Evolutionary conservation across 2,113 vertebrate species (phyloP).

Genomic region (Centropristis striata): DNA sequence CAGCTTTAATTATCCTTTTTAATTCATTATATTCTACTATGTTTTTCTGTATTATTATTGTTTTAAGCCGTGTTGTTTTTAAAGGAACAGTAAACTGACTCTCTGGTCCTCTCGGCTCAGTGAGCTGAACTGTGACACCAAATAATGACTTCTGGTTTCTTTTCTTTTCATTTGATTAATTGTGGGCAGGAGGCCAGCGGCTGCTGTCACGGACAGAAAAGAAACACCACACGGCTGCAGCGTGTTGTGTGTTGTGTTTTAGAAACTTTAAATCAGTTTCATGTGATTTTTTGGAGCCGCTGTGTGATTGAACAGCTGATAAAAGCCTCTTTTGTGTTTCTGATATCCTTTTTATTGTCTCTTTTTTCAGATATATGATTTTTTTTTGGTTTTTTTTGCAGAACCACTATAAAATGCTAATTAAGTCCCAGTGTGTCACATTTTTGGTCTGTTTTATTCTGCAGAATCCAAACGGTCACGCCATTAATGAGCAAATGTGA

Average conservation of each 20-base stretch:
- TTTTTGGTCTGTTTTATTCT: neutral
- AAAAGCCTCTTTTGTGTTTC: constrained; percentile 22
- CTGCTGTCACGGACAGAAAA: constrained; percentile 18
- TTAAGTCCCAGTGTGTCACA: constrained; percentile 16
- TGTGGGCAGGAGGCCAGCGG: constrained; percentile 19
- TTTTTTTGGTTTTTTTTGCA: neutral
- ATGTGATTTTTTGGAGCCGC: neutral
- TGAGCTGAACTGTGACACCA: constrained; percentile 27
- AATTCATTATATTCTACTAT: too few relatives aligned
- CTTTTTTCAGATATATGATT: neutral
- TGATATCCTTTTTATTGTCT: neutral
- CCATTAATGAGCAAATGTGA: constrained; percentile 9
- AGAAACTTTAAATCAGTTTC: constrained; percentile 6
- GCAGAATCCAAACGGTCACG: constrained; percentile 2
- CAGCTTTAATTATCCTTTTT: too few relatives aligned
- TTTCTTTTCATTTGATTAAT: constrained; percentile 49
- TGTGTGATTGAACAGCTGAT: constrained; percentile 2
- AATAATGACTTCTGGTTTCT: constrained; percentile 42
- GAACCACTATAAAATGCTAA: constrained; percentile 37
- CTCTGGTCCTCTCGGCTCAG: too few relatives aligned
- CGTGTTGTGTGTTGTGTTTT: neutral
- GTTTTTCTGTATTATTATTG: too few relatives aligned
- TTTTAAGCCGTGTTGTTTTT: too few relatives aligned
- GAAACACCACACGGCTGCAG: neutral
- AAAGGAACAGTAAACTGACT: too few relatives aligned